phyloP scores from a whole-genome alignment of 2,888 invertebrate genomes.

The Apamea anceps region DNA sequence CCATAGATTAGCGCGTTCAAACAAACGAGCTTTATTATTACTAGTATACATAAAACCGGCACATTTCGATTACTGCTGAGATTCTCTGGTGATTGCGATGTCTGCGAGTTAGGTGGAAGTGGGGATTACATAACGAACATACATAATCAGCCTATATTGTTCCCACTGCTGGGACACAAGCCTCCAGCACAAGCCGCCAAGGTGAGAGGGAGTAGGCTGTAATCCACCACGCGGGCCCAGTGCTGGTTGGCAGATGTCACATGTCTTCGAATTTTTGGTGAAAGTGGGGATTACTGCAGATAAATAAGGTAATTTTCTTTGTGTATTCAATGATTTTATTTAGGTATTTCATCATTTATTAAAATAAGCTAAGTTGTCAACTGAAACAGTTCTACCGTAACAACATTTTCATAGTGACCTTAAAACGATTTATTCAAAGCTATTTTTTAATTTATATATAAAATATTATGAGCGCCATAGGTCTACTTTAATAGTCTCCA shows the following conservation, averaged over 20 bases:
- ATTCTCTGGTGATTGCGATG: too few species aligned
- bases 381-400: conserved; percentile 21
- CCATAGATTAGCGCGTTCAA: background rate
- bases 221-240: too few species aligned
- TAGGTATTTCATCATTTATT: background rate
- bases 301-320: background rate
- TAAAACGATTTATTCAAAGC: conserved; percentile 39
- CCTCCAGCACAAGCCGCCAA: too few species aligned
- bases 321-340: background rate
- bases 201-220: too few species aligned
- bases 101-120: too few species aligned
- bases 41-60: too few species aligned
- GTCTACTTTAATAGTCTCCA: conserved; percentile 40
- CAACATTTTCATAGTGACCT: conserved; percentile 45
- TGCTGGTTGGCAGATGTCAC: too few species aligned
- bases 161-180: too few species aligned
- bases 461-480: conserved; percentile 51
- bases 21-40: background rate
- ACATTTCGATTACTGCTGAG: too few species aligned
- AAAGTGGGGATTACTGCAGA: background rate
- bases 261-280: too few species aligned
- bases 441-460: conserved; percentile 51
- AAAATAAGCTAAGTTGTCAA: background rate
- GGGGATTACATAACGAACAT: too few species aligned
- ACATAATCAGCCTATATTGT: too few species aligned